Evolutionary conservation across 2,797 vertebrate genomes (phyloP), one percentile per base, ranked within the genome.

Genomic region (Aotus griseimembra): DNA sequence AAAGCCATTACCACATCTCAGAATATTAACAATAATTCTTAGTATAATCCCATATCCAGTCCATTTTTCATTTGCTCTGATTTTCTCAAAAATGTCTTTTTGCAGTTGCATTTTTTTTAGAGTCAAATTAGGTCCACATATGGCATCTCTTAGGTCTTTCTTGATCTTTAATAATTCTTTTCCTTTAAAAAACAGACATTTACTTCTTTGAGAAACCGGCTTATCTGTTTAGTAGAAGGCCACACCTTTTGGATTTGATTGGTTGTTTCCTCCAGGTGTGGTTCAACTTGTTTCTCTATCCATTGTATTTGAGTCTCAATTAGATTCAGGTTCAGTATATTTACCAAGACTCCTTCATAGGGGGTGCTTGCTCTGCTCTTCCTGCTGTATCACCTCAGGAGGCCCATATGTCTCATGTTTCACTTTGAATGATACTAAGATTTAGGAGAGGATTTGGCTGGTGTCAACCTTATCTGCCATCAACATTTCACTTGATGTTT

Each of bases 41-140:
- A 57, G 50, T 24, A 41, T 36, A 44, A 44, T 30, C 22, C 64
- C 52, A 70, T n/a, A 50, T 52, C 6, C 22, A 82, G 30, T 44
- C 73, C 39, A 33, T 76, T 88, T 93, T 88, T 44, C n/a, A 26
- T 0, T 73, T 92, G 61, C 4, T 26, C 30, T 41, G 73, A 95
- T 76, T 95, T 88, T 91, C 57, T 82, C 14, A 83, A 52, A 73
- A 81, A 30, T n/a, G 48, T 67, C 48, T 85, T 97, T 94, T 61
- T 50, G 26, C 10, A 57, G 13, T 88, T 75, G 33, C 52, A 92
- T 76, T 88, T 14, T 93, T 72, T 87, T 36, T 50, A 39, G 50
- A 79, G 58, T 46, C 19, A 52, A 36, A 72, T 67, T 46, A 39
- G 36, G 4, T n/a, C 10, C 77, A 55, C 19, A 20, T 28, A 28